These are phyloP conservation scores for Streptopelia turtur DNA, from an alignment of 2,797 vertebrate species.

Conservation along the genomic window DNA sequence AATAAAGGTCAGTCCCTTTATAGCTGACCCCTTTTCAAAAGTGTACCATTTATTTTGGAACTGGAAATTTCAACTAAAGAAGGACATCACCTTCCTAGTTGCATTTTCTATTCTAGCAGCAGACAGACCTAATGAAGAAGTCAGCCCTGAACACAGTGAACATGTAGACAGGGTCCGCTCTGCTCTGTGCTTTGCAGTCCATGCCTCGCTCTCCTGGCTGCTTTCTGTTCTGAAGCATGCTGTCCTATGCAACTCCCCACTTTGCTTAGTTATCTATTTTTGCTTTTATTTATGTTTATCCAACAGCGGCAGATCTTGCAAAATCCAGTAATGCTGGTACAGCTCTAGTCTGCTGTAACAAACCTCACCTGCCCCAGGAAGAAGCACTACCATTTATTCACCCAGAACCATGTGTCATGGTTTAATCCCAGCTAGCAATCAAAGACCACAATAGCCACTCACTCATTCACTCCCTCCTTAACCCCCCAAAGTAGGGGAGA, in stretches of 20 bases:
- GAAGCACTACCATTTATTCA: not conserved
- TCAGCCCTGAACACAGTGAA: not conserved
- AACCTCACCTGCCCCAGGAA: not conserved
- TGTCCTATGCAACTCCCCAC: not conserved
- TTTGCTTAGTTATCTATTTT: not conserved
- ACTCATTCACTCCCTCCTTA: too few species aligned
- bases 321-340: not conserved
- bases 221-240: not conserved
- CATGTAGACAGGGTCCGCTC: not conserved
- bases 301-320: not conserved
- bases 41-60: not conserved
- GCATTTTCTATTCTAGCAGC: not conserved
- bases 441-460: too few species aligned
- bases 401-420: not conserved
- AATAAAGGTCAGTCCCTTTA: constrained; percentile 3
- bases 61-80: constrained; percentile 11
- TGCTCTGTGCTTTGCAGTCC: rapidly evolving
- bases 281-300: not conserved
- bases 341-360: not conserved
- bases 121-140: not conserved
- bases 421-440: too few species aligned
- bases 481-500: too few species aligned
- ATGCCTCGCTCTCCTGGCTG: not conserved
- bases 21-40: not conserved
- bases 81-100: not conserved